Percentiles rank a stretch among this genome's conserved stretches.
phyloP scores from a whole-genome alignment of 2,797 vertebrate species.

The Trichosurus vulpecula region DNA sequence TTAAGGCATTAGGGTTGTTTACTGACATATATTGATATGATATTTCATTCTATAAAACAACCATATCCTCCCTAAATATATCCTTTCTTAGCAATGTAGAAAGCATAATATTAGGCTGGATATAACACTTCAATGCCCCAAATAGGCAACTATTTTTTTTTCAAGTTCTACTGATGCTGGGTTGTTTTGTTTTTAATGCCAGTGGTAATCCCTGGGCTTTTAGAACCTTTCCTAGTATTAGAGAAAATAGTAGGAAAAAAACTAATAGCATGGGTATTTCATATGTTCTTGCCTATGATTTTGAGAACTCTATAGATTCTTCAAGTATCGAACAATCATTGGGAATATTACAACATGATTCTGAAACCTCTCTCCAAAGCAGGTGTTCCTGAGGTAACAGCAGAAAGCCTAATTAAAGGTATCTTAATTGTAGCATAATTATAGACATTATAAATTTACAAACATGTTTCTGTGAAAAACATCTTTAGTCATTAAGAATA shows the following conservation, averaged over 20 bases:
- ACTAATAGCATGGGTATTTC: neutral
- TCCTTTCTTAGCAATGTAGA: neutral
- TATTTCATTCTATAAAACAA: neutral
- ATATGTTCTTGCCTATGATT: neutral
- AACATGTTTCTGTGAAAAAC: neutral
- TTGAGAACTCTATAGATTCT: neutral
- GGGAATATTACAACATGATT: conserved; percentile 38
- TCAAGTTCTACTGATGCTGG: neutral
- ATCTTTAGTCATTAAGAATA: neutral
- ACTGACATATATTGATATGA: neutral
- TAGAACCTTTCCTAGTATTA: neutral
- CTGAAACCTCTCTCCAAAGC: conserved; percentile 37
- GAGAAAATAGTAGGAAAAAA: neutral
- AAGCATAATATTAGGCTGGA: neutral
- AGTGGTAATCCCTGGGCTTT: neutral
- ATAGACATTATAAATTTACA: neutral
- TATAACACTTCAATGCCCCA: neutral
- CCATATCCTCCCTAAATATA: neutral
- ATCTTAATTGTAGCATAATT: neutral
- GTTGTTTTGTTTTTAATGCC: neutral
- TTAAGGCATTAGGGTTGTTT: neutral
- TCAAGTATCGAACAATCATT: neutral
- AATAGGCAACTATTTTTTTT: neutral
- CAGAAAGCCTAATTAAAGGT: neutral
- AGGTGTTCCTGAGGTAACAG: neutral